These are phyloP conservation scores for Anastatus disparis DNA, from an alignment of 1,140 invertebrate species.

Conservation along the genomic window DNA sequence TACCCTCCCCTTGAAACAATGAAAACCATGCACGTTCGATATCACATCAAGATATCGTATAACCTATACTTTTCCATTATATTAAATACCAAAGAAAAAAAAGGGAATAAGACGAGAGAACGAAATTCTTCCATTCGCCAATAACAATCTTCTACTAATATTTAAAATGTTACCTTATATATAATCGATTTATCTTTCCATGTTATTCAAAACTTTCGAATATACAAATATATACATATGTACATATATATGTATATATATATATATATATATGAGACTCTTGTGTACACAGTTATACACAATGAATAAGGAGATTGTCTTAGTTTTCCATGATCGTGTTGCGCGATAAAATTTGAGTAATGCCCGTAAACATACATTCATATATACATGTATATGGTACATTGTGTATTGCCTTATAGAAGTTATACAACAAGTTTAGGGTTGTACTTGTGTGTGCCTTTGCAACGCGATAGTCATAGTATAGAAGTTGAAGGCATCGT, in stretches of 20 bases:
- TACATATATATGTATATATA: neutral
- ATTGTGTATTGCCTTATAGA: too few species aligned
- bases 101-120: too few species aligned
- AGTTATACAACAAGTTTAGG: neutral
- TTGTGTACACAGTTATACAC: too few species aligned
- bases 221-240: too few species aligned
- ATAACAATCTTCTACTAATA: too few species aligned
- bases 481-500: neutral
- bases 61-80: neutral
- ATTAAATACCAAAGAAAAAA: too few species aligned
- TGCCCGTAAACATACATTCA: neutral
- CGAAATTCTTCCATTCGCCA: too few species aligned
- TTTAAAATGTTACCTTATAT: too few species aligned
- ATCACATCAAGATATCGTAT: constrained; percentile 13
- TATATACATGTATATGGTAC: too few species aligned
- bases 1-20: constrained; percentile 6
- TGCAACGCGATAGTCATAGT: neutral
- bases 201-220: too few species aligned
- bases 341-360: neutral
- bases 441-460: neutral
- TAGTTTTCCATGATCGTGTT: constrained; percentile 5
- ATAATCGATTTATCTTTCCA: too few species aligned
- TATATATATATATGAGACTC: too few species aligned
- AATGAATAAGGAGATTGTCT: neutral
- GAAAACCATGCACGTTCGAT: neutral